These are phyloP conservation scores for Xestia xanthographa DNA, from an alignment of 2,888 invertebrate genomes.

Conservation along the genomic window DNA sequence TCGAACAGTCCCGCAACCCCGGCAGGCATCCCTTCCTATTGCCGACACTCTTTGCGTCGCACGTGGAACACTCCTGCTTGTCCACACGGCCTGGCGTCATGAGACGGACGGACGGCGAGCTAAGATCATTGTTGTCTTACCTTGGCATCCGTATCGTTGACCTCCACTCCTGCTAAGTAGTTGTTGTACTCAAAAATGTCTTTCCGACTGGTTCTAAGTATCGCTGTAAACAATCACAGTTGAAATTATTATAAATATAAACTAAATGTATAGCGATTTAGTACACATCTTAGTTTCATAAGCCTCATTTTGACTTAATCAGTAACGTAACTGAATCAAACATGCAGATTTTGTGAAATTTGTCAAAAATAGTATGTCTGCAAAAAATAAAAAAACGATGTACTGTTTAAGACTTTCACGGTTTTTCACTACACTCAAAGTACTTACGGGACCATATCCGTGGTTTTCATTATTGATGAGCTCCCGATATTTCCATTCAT, in stretches of 20 bases:
- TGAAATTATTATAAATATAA: background rate
- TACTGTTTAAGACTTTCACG: too few species aligned
- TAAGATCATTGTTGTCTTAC: constrained; percentile 56
- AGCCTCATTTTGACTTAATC: background rate
- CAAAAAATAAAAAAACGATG: too few species aligned
- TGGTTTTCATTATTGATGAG: too few species aligned
- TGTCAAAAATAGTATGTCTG: background rate
- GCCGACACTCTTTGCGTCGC: too few species aligned
- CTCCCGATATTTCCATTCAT: too few species aligned
- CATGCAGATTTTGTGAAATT: background rate
- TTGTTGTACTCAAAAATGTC: constrained; percentile 85
- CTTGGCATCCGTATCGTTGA: constrained; percentile 81
- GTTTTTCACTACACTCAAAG: too few species aligned
- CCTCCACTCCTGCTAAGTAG: constrained; percentile 86
- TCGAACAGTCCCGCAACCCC: too few species aligned
- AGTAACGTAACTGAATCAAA: background rate
- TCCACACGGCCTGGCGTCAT: too few species aligned
- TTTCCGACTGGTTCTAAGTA: constrained; percentile 76
- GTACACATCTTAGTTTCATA: background rate
- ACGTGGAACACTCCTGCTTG: too few species aligned
- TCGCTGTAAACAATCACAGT: constrained; percentile 76
- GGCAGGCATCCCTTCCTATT: too few species aligned
- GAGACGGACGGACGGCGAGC: too few species aligned
- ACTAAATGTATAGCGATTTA: background rate
- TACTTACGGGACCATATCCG: too few species aligned